A percentile compares a stretch with the other conserved stretches of the same genome.
phyloP scores from a whole-genome alignment of 30 jellyfish, hydroid and myxozoan genomes.

The Aurelia aurita region DNA sequence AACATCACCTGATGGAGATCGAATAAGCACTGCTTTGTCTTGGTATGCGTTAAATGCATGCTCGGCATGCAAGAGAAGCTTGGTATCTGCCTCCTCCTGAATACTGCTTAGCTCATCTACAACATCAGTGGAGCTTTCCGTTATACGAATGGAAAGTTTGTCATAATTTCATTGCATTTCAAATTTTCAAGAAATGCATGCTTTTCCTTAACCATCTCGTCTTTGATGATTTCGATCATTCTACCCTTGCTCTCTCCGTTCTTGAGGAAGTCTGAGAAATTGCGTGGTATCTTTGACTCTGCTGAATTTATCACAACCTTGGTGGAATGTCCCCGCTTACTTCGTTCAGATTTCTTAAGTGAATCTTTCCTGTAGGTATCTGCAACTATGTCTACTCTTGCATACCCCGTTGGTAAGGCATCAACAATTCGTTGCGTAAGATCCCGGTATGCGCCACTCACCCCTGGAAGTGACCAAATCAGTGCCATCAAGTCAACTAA shows the following conservation, averaged over 20 bases:
- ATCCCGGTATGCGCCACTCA: slow-evolving; percentile 41
- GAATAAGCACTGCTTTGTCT: slow-evolving; percentile 40
- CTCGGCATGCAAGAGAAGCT: slow-evolving; percentile 52
- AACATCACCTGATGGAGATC: slow-evolving; percentile 65
- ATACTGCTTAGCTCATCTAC: slow-evolving; percentile 49
- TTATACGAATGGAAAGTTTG: slow-evolving; percentile 11
- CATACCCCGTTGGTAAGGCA: slow-evolving; percentile 44
- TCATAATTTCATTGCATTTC: slow-evolving; percentile 34
- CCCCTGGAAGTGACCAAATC: slow-evolving; percentile 54
- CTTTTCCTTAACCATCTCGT: slow-evolving; percentile 11
- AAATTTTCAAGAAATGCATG: slow-evolving; percentile 3
- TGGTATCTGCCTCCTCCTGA: slow-evolving; percentile 57
- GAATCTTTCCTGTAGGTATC: slow-evolving; percentile 56
- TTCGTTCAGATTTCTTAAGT: slow-evolving; percentile 34
- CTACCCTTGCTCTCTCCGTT: slow-evolving; percentile 65
- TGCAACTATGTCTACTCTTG: slow-evolving; percentile 63
- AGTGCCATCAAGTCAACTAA: slow-evolving; percentile 71
- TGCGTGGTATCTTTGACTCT: slow-evolving; percentile 48
- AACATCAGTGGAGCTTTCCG: slow-evolving; percentile 8
- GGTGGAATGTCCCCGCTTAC: slow-evolving; percentile 30
- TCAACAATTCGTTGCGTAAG: slow-evolving; percentile 24
- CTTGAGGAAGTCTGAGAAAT: slow-evolving; percentile 55
- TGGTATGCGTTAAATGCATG: slow-evolving; percentile 22
- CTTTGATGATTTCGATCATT: slow-evolving; percentile 48
- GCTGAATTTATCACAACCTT: slow-evolving; percentile 45